phyloP scores from a whole-genome alignment of 2,888 invertebrate species.

The Dexiosoma caninum region DNA sequence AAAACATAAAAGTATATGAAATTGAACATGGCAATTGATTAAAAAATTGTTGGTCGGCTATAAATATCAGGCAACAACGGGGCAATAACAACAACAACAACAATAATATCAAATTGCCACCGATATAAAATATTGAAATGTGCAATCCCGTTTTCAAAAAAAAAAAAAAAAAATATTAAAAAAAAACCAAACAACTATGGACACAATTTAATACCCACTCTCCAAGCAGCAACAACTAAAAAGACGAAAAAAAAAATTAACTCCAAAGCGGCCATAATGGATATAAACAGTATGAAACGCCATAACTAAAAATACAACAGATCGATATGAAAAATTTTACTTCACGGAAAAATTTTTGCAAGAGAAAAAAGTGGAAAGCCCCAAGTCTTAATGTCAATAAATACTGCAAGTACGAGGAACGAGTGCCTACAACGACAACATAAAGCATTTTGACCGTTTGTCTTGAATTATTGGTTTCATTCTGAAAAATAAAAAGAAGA shows the following conservation, averaged over 20 bases:
- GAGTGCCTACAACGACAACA: constrained; percentile 36
- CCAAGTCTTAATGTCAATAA: constrained; percentile 37
- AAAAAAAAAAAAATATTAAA: not conserved
- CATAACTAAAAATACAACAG: constrained; percentile 46
- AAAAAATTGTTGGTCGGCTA: constrained; percentile 14
- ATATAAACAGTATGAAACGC: constrained; percentile 54
- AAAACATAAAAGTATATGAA: not conserved
- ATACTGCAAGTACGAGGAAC: constrained; percentile 28
- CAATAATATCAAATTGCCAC: constrained; percentile 47
- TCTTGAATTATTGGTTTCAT: constrained; percentile 56
- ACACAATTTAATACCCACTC: constrained; percentile 48
- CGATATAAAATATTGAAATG: constrained; percentile 38
- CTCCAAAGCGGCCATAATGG: constrained; percentile 60
- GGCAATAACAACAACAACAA: no score
- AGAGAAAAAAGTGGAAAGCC: not conserved
- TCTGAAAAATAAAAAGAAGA: not conserved
- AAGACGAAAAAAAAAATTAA: constrained; percentile 13
- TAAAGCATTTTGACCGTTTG: constrained; percentile 57
- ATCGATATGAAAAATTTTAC: constrained; percentile 22
- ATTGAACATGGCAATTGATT: constrained; percentile 24
- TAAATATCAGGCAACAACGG: constrained; percentile 13
- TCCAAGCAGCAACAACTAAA: constrained; percentile 19
- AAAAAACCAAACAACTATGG: constrained; percentile 42
- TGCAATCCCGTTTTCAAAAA: constrained; percentile 1
- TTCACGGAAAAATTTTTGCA: not conserved